A percentile compares a stretch with the other conserved stretches of the same genome.
Conservation (phyloP, 1,140 invertebrate species). For the Delia radicum region DNA sequence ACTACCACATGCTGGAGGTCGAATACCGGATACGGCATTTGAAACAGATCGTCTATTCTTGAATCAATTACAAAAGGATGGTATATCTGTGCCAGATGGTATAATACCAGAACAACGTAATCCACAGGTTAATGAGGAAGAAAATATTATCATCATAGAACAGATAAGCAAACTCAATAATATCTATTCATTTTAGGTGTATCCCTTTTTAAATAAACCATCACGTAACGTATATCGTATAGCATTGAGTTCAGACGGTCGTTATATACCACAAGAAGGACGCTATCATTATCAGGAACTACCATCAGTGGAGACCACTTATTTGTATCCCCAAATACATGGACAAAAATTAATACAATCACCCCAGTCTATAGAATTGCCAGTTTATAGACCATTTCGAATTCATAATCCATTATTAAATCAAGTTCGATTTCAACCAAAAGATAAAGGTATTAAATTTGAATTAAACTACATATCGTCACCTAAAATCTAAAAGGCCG, state of each 20-base stretch:
- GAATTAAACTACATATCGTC: no score
- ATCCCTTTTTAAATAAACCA: slow-evolving; percentile 46
- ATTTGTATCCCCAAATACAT: slow-evolving; percentile 52
- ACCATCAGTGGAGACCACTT: slow-evolving; percentile 52
- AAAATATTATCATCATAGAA: slow-evolving; percentile 1
- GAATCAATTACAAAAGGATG: slow-evolving; percentile 66
- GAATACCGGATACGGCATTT: slow-evolving; percentile 68
- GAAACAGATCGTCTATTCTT: slow-evolving; percentile 62
- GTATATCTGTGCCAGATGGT: slow-evolving; percentile 64
- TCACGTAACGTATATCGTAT: slow-evolving; percentile 50
- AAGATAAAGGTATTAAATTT: slow-evolving; percentile 35
- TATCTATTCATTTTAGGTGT: slow-evolving; percentile 46
- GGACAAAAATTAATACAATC: slow-evolving; percentile 42
- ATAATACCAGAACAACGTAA: slow-evolving; percentile 59
- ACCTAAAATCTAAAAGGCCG: no score
- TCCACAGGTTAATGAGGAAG: slow-evolving; percentile 45
- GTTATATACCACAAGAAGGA: slow-evolving; percentile 46
- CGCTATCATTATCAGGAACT: slow-evolving; percentile 45
- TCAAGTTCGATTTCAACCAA: slow-evolving; percentile 51
- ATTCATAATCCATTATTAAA: slow-evolving; percentile 50
- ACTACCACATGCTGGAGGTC: slow-evolving; percentile 63
- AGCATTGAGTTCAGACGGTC: slow-evolving; percentile 49
- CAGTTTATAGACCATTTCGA: slow-evolving; percentile 46
- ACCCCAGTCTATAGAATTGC: slow-evolving; percentile 35
- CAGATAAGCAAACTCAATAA: not conserved